Base-by-base conservation (phyloP, 2,888 invertebrate species). In the Furcula furcula region DNA sequence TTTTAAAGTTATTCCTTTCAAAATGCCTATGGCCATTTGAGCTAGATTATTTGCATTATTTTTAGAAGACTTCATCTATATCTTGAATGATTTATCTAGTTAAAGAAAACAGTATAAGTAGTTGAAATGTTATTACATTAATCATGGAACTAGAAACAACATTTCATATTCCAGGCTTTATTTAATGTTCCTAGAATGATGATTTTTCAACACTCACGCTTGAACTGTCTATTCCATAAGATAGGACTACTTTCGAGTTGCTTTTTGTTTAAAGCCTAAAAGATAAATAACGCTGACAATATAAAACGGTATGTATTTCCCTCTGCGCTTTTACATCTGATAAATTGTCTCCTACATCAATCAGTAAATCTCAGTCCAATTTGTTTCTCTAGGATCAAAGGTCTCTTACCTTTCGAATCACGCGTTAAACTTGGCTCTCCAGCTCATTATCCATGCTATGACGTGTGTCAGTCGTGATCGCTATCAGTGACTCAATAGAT, bases 401-500 rank as follows among this genome's bases (percentile, higher is more conserved):
- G 37, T 31, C 45, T 31, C 45, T 36, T 16, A 37, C 38, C 37
- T 49, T 49, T 45, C 16, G 33, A 37, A 50, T 55, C 39, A 39
- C 49, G 35, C 22, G 27, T n/a, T 39, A 39, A 36, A 41, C 36
- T 46, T 54, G 37, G 40, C 49, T 40, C 35, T 29, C 15, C 26
- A 31, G 27, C 29, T 23, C 12, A 35, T 29, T 46, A 46, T 49
- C 43, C n/a, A 34, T 13, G 20, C 15, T 34, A 7, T 41, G 36
- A 39, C 35, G 29, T 48, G 49, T 46, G 49, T 54, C 49, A 53
- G 35, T 12, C 14, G 31, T 44, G 37, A 44, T 48, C 40, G 28
- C 37, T 29, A 40, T 49, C 36, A 51, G 47, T 63, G 48, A 62
- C 43, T 55, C 53, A 56, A 35, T 47, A 25, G 30, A 32, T 29